phyloP scores from a whole-genome alignment of 2,888 invertebrate genomes.

The Apamea crenata region DNA sequence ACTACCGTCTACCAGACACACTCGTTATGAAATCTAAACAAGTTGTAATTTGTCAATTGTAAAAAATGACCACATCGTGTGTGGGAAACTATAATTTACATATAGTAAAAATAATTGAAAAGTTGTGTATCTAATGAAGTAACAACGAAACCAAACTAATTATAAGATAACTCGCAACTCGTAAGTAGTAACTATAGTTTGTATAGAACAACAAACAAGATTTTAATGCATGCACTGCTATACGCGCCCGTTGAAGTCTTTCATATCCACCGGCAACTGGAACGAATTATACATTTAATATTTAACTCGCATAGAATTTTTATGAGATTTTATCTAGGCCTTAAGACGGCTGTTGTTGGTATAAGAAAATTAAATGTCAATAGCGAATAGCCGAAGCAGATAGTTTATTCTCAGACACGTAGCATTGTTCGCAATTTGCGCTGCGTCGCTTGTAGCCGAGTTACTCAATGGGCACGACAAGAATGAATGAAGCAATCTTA shows the following conservation, averaged over 20 bases:
- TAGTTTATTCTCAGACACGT: slow-evolving; percentile 79
- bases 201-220: slow-evolving; percentile 60
- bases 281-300: slow-evolving; percentile 61
- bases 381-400: slow-evolving; percentile 73
- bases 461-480: slow-evolving; percentile 83
- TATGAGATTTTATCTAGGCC: slow-evolving; percentile 61
- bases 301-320: slow-evolving; percentile 61
- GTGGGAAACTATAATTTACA: slow-evolving; percentile 60
- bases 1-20: slow-evolving; percentile 14
- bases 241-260: slow-evolving; percentile 74
- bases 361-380: slow-evolving; percentile 79
- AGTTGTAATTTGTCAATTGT: slow-evolving; percentile 51
- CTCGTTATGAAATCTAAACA: slow-evolving; percentile 40
- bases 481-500: slow-evolving; percentile 88
- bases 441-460: slow-evolving; percentile 73
- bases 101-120: slow-evolving; percentile 67
- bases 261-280: slow-evolving; percentile 67
- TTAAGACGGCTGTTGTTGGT: slow-evolving; percentile 68
- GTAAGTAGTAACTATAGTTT: slow-evolving; percentile 45
- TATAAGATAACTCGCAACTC: slow-evolving; percentile 64
- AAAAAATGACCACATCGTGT: slow-evolving; percentile 56
- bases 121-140: slow-evolving; percentile 67
- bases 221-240: slow-evolving; percentile 64
- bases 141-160: slow-evolving; percentile 68
- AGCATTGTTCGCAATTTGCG: slow-evolving; percentile 82